Evolutionary conservation across 2,888 invertebrate genomes (phyloP), one percentile per base, ranked within the genome.

Genomic region (Leucoptera coffeella): DNA sequence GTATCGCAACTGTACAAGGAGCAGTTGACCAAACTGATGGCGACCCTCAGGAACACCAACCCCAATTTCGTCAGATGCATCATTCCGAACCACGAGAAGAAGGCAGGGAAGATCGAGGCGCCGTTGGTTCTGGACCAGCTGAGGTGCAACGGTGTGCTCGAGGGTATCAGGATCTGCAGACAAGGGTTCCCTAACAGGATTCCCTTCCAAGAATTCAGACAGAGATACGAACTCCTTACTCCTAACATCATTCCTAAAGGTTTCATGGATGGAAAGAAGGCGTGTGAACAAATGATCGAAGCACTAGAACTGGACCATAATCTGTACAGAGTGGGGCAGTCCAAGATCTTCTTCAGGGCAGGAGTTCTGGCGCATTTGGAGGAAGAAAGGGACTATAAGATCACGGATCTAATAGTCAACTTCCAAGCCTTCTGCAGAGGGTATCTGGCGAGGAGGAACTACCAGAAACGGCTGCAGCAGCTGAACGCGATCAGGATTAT

Each of bases 221-320:
- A 95, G 58, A 80, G 95, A 22, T 96, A 99, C 60, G 99, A 99
- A 57, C 77, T 99, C 33, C 80, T 99, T 26, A 97, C 97, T 10
- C 99, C 99, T 2, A 96, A 94, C 60, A 93, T 94, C 26, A 99
- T 99, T 47, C 96, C 97, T 17, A 96, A 97, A 65, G 96, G 90
- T 20, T 99, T 99, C 58, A 99, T 99, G 97, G 99, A 99, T 57
- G 99, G 99, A 28, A 99, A 99, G 75, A 96, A 97, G 57, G 97
- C 97, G 10, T 97, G 95, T 60, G 96, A 96, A 60, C 93, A 92
- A 52, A 97, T 97, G 96, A 96, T 99, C 43, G 84, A 87, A 53
- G 91, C 90, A 3, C 69, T 99, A 39, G 99, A 99, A 51, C 71
- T 99, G 34, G 97, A 99, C 57, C 84, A 89, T 24, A 97, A 97